Evolutionary conservation across 2,888 invertebrate species (phyloP), one percentile per base, ranked within the genome.

Genomic region (Mesoligia furuncula): DNA sequence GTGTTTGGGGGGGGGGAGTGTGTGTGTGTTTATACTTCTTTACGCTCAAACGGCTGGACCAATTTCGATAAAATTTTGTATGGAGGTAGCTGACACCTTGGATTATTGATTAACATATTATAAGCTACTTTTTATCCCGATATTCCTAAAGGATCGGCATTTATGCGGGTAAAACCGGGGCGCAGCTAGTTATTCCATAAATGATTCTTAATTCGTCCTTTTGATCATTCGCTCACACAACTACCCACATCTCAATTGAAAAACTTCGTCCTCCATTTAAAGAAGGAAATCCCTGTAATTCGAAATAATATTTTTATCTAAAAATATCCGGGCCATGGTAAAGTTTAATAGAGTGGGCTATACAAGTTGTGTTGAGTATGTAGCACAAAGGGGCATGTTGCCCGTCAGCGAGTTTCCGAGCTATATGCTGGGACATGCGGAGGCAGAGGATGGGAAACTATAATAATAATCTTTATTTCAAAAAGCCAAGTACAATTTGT

Each of bases 351-450:
- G 91, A 90, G 88, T 85, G 79, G 77, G 74, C 82, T 87, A 76
- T 89, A 80, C 85, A 87, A 86, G 77, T 75, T 85, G 84, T 85
- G 80, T 88, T 75, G 83, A 89, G 83, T 89, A 82, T 89, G 88
- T 87, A 85, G 88, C 89, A 93, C 92, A 93, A 93, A 93, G 92
- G 91, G 86, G 90, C 89, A 90, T 92, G 93, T 92, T 89, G 88
- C 90, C 91, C 90, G 92, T 92, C 92, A 93, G 91, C 89, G 85
- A 82, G 85, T 86, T 88, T 82, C 82, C 81, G 79, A 88, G 89
- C 86, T 85, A 87, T 79, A 84, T 67, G 45, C 68, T 48, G 74
- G 17, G 73, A 76, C 70, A 80, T 31, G 84, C 85, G 51, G 57
- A 0, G 24, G 0, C 0, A 3, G 6, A 17, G 69, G 24, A 61